These are phyloP conservation scores for Thera britannica DNA, from an alignment of 2,888 invertebrate genomes.

Conservation along the genomic window DNA sequence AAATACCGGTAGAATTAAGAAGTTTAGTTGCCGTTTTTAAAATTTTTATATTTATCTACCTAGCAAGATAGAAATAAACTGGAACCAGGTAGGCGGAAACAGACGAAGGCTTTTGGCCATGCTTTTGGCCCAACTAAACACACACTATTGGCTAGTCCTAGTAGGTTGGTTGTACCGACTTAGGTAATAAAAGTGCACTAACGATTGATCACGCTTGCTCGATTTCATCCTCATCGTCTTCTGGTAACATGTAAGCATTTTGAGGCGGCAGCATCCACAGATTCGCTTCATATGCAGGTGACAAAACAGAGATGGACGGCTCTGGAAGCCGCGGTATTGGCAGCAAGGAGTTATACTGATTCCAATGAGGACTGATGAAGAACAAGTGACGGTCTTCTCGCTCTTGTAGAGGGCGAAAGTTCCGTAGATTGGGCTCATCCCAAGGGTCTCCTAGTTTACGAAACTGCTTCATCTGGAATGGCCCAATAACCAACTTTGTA, in stretches of 20 bases:
- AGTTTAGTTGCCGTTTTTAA: no score
- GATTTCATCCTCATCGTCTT: constrained; percentile 36
- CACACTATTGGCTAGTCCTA: no score
- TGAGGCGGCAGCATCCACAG: constrained; percentile 67
- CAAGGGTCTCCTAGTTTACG: constrained; percentile 80
- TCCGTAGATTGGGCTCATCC: constrained; percentile 79
- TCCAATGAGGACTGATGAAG: constrained; percentile 82
- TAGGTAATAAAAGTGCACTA: background rate
- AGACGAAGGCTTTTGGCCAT: no score
- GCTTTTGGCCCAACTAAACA: no score
- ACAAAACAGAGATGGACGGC: constrained; percentile 65
- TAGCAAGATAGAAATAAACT: no score
- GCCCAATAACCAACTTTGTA: background rate
- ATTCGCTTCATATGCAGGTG: constrained; percentile 62
- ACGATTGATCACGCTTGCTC: constrained; percentile 1
- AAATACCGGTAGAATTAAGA: no score
- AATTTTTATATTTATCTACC: no score
- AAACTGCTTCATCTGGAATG: constrained; percentile 81
- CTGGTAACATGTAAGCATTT: constrained; percentile 63
- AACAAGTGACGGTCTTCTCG: constrained; percentile 72
- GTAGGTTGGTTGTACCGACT: no score
- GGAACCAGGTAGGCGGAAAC: no score
- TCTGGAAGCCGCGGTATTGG: constrained; percentile 71
- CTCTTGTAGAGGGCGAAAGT: constrained; percentile 81
- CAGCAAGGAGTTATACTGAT: constrained; percentile 77